Base-by-base conservation (phyloP, 2,113 vertebrate genomes). In the Rhea pennata region DNA sequence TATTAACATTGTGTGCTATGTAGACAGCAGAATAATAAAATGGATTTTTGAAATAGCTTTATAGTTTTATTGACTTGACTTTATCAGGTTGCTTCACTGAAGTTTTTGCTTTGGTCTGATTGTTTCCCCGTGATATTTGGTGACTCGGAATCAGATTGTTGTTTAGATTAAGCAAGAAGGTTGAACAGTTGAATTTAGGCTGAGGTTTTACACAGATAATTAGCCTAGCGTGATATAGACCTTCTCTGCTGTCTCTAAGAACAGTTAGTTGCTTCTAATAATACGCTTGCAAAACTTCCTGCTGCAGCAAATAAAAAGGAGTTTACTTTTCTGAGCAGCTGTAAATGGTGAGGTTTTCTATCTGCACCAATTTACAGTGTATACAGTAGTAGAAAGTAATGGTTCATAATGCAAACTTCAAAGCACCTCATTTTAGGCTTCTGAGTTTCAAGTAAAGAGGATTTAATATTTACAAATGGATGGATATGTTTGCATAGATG, bases 231-330 rank as follows among this genome's bases (percentile, higher is more conserved):
- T 62, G 69, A 44, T 69, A 31, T 61, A 72, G 61, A 82, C 82
- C 64, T 80, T 36, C 36, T 36, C 36, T 36, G 36, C 19, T 59
- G 36, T 44, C 79, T 96, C 65, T 87, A 84, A 90, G 73, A 87
- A 85, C 59, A 83, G 42, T 83, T 94, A 90, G n/a, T 27, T 76
- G 39, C 62, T 87, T 86, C 83, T 95, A 91, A 86, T 95, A 96
- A 95, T 1, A 2, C 26, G 20, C 61, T 89, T 9, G 2, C 46
- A 75, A 89, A 93, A 94, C 62, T 94, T 94, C 56, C 42, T 58
- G 59, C 51, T 84, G 12, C 48, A 95, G 73, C 78, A 96, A 95
- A 97, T 96, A 92, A 95, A 96, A 94, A 71, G 29, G 61, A 74
- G 75, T 93, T 93, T 92, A 84, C n/a, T 93, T 88, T 84, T 51